These are phyloP conservation scores for Gadopsis bispinosus DNA, from an alignment of 2,797 vertebrate species.

Conservation along the genomic window DNA sequence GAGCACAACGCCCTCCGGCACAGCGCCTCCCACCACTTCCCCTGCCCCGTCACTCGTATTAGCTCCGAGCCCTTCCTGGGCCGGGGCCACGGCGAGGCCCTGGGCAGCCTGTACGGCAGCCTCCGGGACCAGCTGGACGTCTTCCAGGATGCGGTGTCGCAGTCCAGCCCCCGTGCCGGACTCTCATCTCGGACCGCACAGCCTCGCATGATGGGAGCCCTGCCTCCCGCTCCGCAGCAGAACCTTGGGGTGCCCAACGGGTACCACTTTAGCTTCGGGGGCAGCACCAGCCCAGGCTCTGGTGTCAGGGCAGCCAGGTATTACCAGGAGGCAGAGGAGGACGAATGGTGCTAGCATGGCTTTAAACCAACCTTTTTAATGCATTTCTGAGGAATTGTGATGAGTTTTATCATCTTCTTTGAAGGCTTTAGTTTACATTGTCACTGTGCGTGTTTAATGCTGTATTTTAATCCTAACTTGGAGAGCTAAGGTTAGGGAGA, in stretches of 20 bases:
- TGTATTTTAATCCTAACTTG: slow-evolving; percentile 60
- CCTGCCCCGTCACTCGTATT: slow-evolving; percentile 86
- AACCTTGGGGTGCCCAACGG: slow-evolving; percentile 91
- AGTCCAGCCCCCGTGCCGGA: slow-evolving; percentile 83
- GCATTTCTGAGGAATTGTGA: slow-evolving; percentile 83
- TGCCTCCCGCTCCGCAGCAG: slow-evolving; percentile 89
- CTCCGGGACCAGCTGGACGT: slow-evolving; percentile 88
- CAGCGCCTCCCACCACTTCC: slow-evolving; percentile 79
- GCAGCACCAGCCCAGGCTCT: slow-evolving; percentile 82
- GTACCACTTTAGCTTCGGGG: slow-evolving; percentile 89
- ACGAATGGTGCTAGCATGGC: slow-evolving; percentile 96
- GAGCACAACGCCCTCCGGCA: slow-evolving; percentile 92
- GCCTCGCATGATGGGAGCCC: slow-evolving; percentile 85
- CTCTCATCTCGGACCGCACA: slow-evolving; percentile 87
- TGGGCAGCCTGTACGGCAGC: slow-evolving; percentile 71
- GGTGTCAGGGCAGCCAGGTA: slow-evolving; percentile 85
- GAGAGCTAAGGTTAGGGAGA: slow-evolving; percentile 29
- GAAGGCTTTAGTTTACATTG: slow-evolving; percentile 77
- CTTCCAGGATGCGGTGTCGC: slow-evolving; percentile 87
- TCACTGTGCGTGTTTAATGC: slow-evolving; percentile 72
- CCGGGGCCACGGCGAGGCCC: slow-evolving; percentile 61
- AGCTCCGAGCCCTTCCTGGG: slow-evolving; percentile 92
- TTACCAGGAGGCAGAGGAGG: slow-evolving; percentile 90
- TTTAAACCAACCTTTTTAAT: slow-evolving; percentile 77
- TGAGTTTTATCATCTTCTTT: slow-evolving; percentile 96